Evolutionary conservation across 2,888 invertebrate genomes (phyloP), one percentile per base, ranked within the genome.

Genomic region (Baronia brevicornis): DNA sequence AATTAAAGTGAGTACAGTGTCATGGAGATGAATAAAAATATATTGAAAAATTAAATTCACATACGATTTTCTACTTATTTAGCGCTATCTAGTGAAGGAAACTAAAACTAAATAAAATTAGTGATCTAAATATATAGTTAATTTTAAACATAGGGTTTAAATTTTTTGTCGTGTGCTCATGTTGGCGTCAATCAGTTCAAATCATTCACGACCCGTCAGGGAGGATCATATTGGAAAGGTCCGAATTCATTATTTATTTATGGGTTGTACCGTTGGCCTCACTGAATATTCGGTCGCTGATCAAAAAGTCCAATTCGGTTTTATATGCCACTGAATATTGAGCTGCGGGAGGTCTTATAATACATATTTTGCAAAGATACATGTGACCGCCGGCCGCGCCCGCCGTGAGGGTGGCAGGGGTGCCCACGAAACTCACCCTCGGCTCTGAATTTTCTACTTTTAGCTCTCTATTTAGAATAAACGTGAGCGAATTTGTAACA

Each of bases 241-340:
- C 44, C 41, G 43, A 38, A 41, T 43, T 51, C 53, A 51, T 53
- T 50, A 40, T 44, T 46, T 53, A 54, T 54, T 53, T 53, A 54
- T 54, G 49, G 45, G 43, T 43, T 45, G 47, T 41, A 44, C 38
- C 44, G 44, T 36, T 25, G 37, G 48, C 38, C 43, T 44, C 43
- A 40, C 46, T 44, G 46, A 46, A 50, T 58, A 53, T 60, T 54
- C 49, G 60, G 54, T 52, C 52, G 51, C 58, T 57, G 60, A 62
- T 64, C 67, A 62, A 68, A 65, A 66, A 67, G 57, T 65, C 59
- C 57, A 53, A 65, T 67, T 60, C 54, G 49, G 46, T 56, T 68
- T 68, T 67, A 67, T 72, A 68, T 60, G 66, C 64, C 68, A 64
- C 64, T 74, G 74, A 74, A 77, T 77, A 73, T 64, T 68, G 68